Evolutionary conservation across 2,888 invertebrate species (phyloP), one percentile per base, ranked within the genome.

Genomic region (Aspidapion aeneum): DNA sequence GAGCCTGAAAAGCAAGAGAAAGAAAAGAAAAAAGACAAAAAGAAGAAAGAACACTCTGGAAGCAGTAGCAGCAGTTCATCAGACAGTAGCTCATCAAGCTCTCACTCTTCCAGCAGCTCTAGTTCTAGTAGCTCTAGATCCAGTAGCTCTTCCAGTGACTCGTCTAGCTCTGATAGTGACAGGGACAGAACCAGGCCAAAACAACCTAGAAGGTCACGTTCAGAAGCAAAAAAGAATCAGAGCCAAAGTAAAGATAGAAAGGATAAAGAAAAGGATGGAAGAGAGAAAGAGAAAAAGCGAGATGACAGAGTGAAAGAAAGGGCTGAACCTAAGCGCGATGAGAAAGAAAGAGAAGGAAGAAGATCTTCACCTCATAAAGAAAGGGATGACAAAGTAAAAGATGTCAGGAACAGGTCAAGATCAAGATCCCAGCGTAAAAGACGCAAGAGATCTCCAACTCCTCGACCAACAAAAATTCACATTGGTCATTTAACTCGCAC

Each of bases 401-500:
- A 73, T 60, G 66, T 66, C 50, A 66, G 70, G 70, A 78, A 76
- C 66, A 77, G 81, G 60, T 80, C 81, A 1, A 78, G 88, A 21
- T 85, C 86, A 1, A 80, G 83, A 1, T 86, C 88, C 20, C 87
- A 88, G 60, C 85, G 90, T 67, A 87, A 87, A 72, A 83, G 88
- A 0, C 87, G 93, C 9, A 92, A 93, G 74, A 88, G 94, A 49
- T 94, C 96, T 0, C 94, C 96, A 0, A 91, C 93, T 0, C 96
- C 96, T 0, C 87, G 93, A 51, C 95, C 97, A 0, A 91, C 92
- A 0, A 92, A 97, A 75, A 95, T 98, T 73, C 97, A 98, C 77
- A 91, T 98, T 66, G 97, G 96, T 0, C 88, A 93, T 9, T 82
- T 98, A 64, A 96, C 97, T 0, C 83, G 96, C 20, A 98, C 98